phyloP scores from a whole-genome alignment of 1,140 invertebrate species.

The Lucilia cuprina region DNA sequence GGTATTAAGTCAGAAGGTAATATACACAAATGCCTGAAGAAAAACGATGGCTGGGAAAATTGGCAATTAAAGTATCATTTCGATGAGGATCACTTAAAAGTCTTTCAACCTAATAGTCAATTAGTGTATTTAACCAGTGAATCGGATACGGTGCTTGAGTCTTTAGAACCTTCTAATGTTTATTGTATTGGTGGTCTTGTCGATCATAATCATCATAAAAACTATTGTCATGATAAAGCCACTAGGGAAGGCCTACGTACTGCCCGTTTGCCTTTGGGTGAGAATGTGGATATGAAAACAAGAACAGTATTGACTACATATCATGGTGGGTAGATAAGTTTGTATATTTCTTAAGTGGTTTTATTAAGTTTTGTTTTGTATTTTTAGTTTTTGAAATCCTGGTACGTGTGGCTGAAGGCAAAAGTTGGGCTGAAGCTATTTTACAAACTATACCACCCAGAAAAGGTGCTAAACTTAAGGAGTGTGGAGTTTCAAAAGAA shows the following conservation, averaged over 20 bases:
- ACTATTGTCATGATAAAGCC: conserved; percentile 85
- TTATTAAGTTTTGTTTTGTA: no score
- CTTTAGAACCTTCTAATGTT: conserved; percentile 78
- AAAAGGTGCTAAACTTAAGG: conserved; percentile 71
- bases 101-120: conserved; percentile 66
- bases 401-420: conserved; percentile 76
- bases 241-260: conserved; percentile 79
- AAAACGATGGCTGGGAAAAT: conserved; percentile 87
- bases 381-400: conserved; percentile 93
- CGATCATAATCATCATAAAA: conserved; percentile 97
- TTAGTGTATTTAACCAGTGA: conserved; percentile 94
- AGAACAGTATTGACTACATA: conserved; percentile 95
- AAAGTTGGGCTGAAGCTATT: conserved; percentile 86
- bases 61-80: conserved; percentile 83
- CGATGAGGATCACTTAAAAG: conserved; percentile 43
- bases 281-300: conserved; percentile 91
- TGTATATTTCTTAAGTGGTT: background rate
- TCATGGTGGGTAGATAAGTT: conserved; percentile 75
- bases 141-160: conserved; percentile 85
- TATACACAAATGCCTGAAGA: conserved; percentile 74
- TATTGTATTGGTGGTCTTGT: conserved; percentile 97
- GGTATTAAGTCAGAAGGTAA: conserved; percentile 74
- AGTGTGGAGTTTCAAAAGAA: background rate
- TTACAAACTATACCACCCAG: conserved; percentile 79
- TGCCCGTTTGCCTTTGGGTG: conserved; percentile 86